phyloP scores from a whole-genome alignment of 2,888 invertebrate species.

The Chymomyza procnemis region DNA sequence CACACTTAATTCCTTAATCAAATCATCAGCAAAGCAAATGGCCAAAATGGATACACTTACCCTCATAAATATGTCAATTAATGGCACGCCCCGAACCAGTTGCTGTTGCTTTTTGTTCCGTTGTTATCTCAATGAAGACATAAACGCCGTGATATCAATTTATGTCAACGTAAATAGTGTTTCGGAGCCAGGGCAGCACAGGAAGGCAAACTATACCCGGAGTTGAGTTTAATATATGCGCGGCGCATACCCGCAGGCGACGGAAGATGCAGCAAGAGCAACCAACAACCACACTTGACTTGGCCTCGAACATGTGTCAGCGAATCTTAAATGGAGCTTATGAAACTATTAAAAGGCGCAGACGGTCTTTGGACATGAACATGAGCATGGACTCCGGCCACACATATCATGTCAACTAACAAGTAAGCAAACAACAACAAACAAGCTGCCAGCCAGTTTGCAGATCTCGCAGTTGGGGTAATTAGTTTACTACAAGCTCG shows the following conservation, averaged over 20 bases:
- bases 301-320: conserved; percentile 77
- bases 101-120: neutral
- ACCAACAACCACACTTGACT: conserved; percentile 71
- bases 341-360: conserved; percentile 76
- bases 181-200: conserved; percentile 28
- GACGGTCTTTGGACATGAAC: conserved; percentile 25
- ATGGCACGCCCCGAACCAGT: conserved; percentile 42
- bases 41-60: conserved; percentile 51
- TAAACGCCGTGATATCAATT: conserved; percentile 73
- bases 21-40: conserved; percentile 38
- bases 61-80: conserved; percentile 75
- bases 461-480: conserved; percentile 47
- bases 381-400: conserved; percentile 30
- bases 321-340: conserved; percentile 78
- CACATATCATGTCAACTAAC: conserved; percentile 26
- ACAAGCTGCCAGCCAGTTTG: conserved; percentile 28
- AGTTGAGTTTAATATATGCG: conserved; percentile 55
- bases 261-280: neutral
- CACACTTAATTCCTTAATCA: conserved; percentile 53
- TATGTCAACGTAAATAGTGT: conserved; percentile 75
- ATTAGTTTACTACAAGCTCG: conserved; percentile 66
- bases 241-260: conserved; percentile 1
- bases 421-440: conserved; percentile 11
- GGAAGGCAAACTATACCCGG: conserved; percentile 6
- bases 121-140: conserved; percentile 72